Percentiles rank a stretch among this genome's conserved stretches.
These are phyloP conservation scores for Ellobium chinense DNA, from an alignment of 2,888 invertebrate species.

Conservation along the genomic window DNA sequence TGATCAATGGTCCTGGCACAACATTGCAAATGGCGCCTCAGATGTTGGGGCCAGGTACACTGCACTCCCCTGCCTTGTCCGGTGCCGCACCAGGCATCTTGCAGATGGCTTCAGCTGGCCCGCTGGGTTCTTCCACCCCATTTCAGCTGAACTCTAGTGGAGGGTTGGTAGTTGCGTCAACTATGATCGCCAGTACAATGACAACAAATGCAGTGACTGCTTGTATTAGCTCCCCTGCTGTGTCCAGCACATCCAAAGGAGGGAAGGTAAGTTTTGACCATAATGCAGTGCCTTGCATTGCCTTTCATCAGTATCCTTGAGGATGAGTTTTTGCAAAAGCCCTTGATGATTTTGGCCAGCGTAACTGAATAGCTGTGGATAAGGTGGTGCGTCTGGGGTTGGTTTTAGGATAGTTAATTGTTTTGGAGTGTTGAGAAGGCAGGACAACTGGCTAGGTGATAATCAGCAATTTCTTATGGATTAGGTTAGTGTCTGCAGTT, in stretches of 20 bases:
- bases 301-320: too few species aligned
- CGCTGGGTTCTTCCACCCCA: slow-evolving; percentile 9
- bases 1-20: slow-evolving; percentile 33
- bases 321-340: too few species aligned
- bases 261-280: slow-evolving; percentile 38
- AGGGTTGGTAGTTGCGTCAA: slow-evolving; percentile 36
- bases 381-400: too few species aligned
- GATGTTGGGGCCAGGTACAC: background rate
- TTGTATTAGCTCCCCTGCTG: slow-evolving; percentile 41
- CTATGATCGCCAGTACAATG: slow-evolving; percentile 34
- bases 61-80: slow-evolving; percentile 29
- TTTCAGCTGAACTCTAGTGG: slow-evolving; percentile 27
- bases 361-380: too few species aligned
- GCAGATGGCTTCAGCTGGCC: slow-evolving; percentile 24
- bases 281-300: too few species aligned
- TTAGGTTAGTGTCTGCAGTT: too few species aligned
- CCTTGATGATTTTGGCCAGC: too few species aligned
- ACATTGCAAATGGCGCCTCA: slow-evolving; percentile 36
- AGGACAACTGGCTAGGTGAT: too few species aligned
- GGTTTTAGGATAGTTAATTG: too few species aligned
- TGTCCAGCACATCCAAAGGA: slow-evolving; percentile 22
- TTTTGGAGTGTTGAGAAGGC: too few species aligned
- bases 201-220: slow-evolving; percentile 40
- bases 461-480: too few species aligned
- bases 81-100: slow-evolving; percentile 11